Evolutionary conservation across 2,888 invertebrate species (phyloP).

Genomic region (Athalia rosae): DNA sequence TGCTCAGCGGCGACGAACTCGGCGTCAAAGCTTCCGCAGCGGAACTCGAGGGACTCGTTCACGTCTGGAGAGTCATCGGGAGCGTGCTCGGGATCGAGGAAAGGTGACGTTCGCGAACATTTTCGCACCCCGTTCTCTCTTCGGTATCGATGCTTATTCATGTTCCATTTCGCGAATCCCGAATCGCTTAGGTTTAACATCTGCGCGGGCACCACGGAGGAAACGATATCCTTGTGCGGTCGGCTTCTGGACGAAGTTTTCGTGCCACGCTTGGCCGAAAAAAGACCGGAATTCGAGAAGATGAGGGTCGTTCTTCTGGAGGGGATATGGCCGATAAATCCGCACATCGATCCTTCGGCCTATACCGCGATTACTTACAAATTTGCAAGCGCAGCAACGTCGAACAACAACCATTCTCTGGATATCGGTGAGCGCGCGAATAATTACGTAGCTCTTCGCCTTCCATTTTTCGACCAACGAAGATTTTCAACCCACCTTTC

Average conservation of each 20-base stretch:
- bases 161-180: not conserved
- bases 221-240: conserved; percentile 78
- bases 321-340: conserved; percentile 83
- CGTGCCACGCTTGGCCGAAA: conserved; percentile 78
- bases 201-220: conserved; percentile 79
- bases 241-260: conserved; percentile 77
- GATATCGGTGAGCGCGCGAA: conserved; percentile 58
- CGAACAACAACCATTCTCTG: conserved; percentile 68
- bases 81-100: conserved; percentile 89
- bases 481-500: conserved; percentile 64
- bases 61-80: conserved; percentile 90
- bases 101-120: conserved; percentile 73
- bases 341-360: conserved; percentile 77
- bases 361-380: conserved; percentile 77
- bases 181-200: conserved; percentile 79
- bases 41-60: conserved; percentile 85
- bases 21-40: conserved; percentile 79
- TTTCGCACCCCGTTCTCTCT: not conserved
- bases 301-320: conserved; percentile 80
- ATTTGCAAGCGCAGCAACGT: conserved; percentile 70
- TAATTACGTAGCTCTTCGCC: not conserved
- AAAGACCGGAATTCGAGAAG: conserved; percentile 79
- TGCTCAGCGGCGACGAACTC: conserved; percentile 79
- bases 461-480: conserved; percentile 57
- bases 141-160: not conserved